Evolutionary conservation across 53 echinoderm and acorn worm species (phyloP), one percentile per base, ranked within the genome.

Genomic region (Henricia sp.): DNA sequence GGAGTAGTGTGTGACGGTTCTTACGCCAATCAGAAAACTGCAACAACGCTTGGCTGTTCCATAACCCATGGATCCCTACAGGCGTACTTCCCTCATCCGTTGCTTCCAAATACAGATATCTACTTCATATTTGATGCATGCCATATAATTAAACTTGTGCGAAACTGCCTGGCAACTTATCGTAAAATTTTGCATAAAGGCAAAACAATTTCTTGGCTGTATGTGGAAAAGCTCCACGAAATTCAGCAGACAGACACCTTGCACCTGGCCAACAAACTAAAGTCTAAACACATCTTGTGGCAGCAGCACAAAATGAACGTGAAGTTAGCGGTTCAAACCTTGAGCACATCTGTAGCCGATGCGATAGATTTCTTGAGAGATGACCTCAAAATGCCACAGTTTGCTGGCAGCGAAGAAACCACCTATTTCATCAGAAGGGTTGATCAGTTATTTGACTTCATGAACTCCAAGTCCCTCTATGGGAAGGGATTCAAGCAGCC

Each of bases 101-200:
- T 37, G 41, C 46, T 65, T 82, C 91, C 86, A 40, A 51, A 60
- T 77, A 67, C 88, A 51, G 89, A 72, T 36, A 67, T 84, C 30
- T 67, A 85, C 26, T 89, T 88, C 39, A 52, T 92, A 6, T 92
- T 92, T 71, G 92, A 92, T 67, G 68, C 88, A 27, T 77, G 88
- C 62, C 91, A 91, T 51, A 70, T 91, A 5, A 57, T 88, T 0
- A 88, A 88, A 37, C 38, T 88, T 30, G 70, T 84, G 12, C 56
- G 85, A 58, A 91, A 91, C 44, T 75, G 84, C 29, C 41, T 84
- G 5, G 91, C 91, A 70, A 90, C 74, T 8, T 51, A 63, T 37
- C 82, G 82, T 14, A 90, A 80, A 70, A 83, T 84, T 39, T 84
- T 58, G 17, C 88, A 76, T 56, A 33, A 88, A 8, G 80, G 58